Evolutionary conservation across 2,113 vertebrate genomes (phyloP).

Genomic region (Cnemophilus loriae): DNA sequence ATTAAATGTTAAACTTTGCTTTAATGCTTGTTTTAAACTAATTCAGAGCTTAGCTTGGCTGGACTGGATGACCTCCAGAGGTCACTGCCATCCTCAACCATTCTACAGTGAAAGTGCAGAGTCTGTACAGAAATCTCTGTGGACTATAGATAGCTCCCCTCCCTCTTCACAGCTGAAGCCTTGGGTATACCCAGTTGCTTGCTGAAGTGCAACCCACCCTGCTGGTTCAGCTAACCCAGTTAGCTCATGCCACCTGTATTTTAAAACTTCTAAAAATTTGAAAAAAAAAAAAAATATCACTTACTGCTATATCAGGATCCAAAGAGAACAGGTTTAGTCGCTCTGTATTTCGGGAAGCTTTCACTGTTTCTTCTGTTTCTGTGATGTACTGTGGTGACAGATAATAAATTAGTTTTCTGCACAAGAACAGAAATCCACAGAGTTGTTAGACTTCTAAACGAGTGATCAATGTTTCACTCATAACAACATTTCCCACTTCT

Average conservation of each 20-base stretch:
- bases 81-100: background rate
- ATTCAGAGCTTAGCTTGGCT: background rate
- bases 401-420: constrained; percentile 3
- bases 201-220: background rate
- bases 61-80: background rate
- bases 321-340: constrained; percentile 92
- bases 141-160: background rate
- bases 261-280: background rate
- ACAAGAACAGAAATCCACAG: background rate
- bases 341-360: constrained; percentile 80
- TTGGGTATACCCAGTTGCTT: background rate
- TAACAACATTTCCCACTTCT: background rate
- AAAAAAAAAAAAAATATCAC: background rate
- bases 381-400: constrained; percentile 83
- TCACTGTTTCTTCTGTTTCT: constrained; percentile 91
- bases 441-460: background rate
- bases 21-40: background rate
- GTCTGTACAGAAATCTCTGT: background rate
- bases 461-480: background rate
- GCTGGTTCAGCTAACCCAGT: background rate
- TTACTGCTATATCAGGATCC: constrained; percentile 91
- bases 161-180: background rate
- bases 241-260: background rate
- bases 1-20: background rate
- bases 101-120: background rate